Evolutionary conservation across 35 echinoderm and acorn worm genomes (phyloP).

Genomic region (Anneissia japonica): DNA sequence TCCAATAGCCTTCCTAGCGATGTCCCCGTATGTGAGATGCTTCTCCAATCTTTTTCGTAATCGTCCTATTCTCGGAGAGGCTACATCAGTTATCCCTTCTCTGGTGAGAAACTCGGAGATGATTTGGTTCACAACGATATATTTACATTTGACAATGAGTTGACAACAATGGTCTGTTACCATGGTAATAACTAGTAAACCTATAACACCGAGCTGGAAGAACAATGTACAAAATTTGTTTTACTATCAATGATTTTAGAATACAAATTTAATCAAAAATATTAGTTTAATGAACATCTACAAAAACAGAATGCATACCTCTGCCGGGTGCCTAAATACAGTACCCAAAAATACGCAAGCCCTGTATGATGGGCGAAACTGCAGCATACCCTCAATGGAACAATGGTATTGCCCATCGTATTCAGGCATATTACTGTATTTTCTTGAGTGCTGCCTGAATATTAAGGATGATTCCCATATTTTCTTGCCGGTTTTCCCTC

Average conservation of each 20-base stretch:
- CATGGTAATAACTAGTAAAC: constrained; percentile 39
- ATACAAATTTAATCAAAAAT: too few relatives aligned
- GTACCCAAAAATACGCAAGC: too few relatives aligned
- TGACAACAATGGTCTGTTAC: constrained; percentile 76
- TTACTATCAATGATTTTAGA: background rate
- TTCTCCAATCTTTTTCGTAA: constrained; percentile 38
- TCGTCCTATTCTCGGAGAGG: background rate
- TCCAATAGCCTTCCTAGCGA: constrained; percentile 44
- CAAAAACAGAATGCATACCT: too few relatives aligned
- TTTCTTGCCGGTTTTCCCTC: too few relatives aligned
- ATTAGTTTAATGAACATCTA: too few relatives aligned
- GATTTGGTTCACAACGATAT: constrained; percentile 46
- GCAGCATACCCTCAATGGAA: too few relatives aligned
- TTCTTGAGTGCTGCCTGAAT: too few relatives aligned
- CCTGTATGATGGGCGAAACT: too few relatives aligned
- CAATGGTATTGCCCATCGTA: too few relatives aligned
- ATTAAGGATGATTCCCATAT: too few relatives aligned
- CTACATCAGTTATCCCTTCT: constrained; percentile 6
- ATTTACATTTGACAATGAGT: constrained; percentile 93
- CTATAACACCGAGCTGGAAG: constrained; percentile 79
- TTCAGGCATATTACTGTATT: too few relatives aligned
- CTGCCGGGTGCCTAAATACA: too few relatives aligned
- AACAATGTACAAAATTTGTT: background rate
- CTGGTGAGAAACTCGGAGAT: constrained; percentile 13
- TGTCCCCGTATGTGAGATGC: constrained; percentile 64